Conservation (phyloP, 2,888 invertebrate species). For the Troilus luridus region DNA sequence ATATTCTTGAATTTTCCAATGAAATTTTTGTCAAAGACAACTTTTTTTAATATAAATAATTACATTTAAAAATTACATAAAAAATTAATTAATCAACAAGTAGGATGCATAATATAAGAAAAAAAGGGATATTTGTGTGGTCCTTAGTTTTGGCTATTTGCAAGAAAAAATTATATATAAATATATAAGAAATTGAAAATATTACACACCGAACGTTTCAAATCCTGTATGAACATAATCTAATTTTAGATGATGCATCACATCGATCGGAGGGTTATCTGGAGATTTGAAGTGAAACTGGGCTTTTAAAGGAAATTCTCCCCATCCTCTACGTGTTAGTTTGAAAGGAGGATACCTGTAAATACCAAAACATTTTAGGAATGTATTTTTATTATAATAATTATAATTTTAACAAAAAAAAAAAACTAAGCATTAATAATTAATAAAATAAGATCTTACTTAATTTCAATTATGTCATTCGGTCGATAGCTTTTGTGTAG, state of each 20-base stretch:
- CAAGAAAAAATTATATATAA: background rate
- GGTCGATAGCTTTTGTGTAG: constrained; percentile 91
- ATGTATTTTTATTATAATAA: background rate
- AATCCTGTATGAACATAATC: constrained; percentile 87
- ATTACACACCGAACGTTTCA: constrained; percentile 80
- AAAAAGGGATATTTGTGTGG: no score
- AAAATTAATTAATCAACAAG: no score
- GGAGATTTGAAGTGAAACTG: constrained; percentile 83
- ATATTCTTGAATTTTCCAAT: no score
- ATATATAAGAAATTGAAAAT: background rate
- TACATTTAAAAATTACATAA: no score
- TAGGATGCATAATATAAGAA: no score
- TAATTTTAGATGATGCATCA: constrained; percentile 85
- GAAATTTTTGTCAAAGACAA: no score
- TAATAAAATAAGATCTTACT: constrained; percentile 71
- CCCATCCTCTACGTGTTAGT: constrained; percentile 89
- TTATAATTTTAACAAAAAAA: background rate
- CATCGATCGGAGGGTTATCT: constrained; percentile 82
- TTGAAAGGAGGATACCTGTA: constrained; percentile 85
- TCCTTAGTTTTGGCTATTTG: no score
- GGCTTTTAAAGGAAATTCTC: constrained; percentile 88
- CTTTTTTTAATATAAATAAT: no score
- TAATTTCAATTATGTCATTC: constrained; percentile 85
- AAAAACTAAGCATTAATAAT: background rate
- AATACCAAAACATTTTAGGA: constrained; percentile 61